phyloP scores from a whole-genome alignment of 2,113 vertebrate genomes.

The Capricornis sumatraensis region DNA sequence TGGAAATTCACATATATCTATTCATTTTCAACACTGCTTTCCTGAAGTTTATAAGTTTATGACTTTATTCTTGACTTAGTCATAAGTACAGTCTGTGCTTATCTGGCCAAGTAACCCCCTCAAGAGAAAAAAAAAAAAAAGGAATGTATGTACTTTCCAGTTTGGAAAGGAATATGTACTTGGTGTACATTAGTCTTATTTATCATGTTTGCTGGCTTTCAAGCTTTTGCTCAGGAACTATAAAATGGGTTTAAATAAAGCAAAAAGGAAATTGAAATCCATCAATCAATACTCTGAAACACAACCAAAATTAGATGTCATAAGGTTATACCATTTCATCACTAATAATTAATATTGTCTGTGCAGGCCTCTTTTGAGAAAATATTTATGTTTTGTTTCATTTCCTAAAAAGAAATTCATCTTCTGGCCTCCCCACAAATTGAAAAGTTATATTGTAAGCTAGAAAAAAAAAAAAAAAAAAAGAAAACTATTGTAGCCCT shows the following conservation, averaged over 20 bases:
- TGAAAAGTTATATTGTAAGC: neutral
- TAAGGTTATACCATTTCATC: conserved; percentile 23
- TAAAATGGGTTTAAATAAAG: conserved; percentile 34
- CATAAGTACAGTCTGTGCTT: conserved; percentile 33
- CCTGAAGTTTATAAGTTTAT: neutral
- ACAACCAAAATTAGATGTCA: conserved; percentile 47
- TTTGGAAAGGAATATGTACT: conserved; percentile 21
- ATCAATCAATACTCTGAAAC: conserved; percentile 51
- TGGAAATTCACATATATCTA: neutral
- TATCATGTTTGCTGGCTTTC: conserved; percentile 16
- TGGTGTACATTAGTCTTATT: neutral
- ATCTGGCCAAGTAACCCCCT: neutral
- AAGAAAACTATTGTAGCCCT: neutral
- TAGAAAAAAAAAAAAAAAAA: neutral
- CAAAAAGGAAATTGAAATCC: conserved; percentile 54
- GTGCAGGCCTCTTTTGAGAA: neutral
- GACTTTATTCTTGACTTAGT: conserved; percentile 29
- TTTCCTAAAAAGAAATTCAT: conserved; percentile 48
- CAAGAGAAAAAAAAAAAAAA: neutral
- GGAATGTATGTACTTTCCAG: neutral
- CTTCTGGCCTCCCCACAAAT: neutral
- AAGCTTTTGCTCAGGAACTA: neutral
- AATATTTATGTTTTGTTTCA: conserved; percentile 30
- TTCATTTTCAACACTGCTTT: neutral
- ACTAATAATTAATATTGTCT: conserved; percentile 47